Evolutionary conservation across 1,140 invertebrate genomes (phyloP).

Genomic region (Saccostrea cuccullata): DNA sequence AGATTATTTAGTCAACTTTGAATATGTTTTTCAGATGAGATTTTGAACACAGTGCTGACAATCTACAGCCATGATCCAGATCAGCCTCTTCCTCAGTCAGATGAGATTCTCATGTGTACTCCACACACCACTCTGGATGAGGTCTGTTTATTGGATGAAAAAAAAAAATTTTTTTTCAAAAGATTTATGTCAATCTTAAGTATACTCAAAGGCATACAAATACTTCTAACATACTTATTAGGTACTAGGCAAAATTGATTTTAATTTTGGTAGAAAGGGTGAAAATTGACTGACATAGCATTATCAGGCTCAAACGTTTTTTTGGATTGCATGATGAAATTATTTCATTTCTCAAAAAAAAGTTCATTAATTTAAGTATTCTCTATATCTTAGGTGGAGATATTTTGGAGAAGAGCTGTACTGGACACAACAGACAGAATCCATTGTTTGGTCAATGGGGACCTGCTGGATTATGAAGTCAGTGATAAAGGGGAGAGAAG

Average conservation of each 20-base stretch:
- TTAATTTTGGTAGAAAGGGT: too few relatives aligned
- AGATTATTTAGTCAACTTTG: too few relatives aligned
- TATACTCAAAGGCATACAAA: too few relatives aligned
- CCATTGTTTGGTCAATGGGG: conserved; percentile 68
- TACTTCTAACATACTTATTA: too few relatives aligned
- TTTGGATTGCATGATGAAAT: too few relatives aligned
- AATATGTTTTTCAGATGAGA: conserved; percentile 64
- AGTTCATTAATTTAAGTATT: too few relatives aligned
- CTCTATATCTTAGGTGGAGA: conserved; percentile 58
- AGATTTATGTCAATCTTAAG: too few relatives aligned
- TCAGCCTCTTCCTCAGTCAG: conserved; percentile 66
- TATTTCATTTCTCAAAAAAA: too few relatives aligned
- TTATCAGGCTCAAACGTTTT: too few relatives aligned
- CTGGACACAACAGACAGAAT: conserved; percentile 56
- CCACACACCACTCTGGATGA: conserved; percentile 70
- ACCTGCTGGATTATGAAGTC: conserved; percentile 68
- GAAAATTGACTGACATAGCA: too few relatives aligned
- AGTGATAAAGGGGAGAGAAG: conserved; percentile 64
- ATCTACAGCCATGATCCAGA: conserved; percentile 66
- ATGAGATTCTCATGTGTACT: conserved; percentile 75
- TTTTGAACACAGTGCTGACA: conserved; percentile 65
- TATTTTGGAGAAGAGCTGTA: conserved; percentile 65
- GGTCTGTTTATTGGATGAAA: conserved; percentile 49
- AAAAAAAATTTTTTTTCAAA: too few relatives aligned
- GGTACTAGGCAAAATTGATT: too few relatives aligned